Conservation (phyloP, 2,113 vertebrate species). For the Elephas maximus region DNA sequence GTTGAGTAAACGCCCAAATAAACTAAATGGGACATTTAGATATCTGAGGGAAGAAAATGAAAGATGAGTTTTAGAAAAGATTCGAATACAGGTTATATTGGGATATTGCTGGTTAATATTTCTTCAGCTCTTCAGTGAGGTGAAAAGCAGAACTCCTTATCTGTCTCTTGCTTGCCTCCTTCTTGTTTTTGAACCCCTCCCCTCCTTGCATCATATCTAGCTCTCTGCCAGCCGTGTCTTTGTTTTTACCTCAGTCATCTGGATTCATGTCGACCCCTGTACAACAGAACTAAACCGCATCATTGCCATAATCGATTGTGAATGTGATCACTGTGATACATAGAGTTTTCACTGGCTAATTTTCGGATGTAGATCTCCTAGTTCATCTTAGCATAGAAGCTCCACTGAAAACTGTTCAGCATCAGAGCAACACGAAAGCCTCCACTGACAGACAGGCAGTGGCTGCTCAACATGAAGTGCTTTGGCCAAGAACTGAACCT, state of each 20-base stretch:
- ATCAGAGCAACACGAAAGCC: not conserved
- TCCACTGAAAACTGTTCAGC: not conserved
- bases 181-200: not conserved
- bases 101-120: not conserved
- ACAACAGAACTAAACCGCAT: not conserved
- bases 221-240: not conserved
- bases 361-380: not conserved
- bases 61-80: not conserved
- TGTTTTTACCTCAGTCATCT: not conserved
- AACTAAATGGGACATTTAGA: not conserved
- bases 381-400: not conserved
- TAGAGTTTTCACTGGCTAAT: not conserved
- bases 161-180: fast-evolving
- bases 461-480: not conserved
- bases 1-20: not conserved
- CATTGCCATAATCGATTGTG: not conserved
- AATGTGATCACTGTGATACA: not conserved
- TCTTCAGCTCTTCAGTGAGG: not conserved
- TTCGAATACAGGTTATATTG: not conserved
- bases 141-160: not conserved
- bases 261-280: not conserved
- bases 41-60: not conserved
- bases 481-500: not conserved
- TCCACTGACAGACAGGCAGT: not conserved
- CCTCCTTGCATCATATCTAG: not conserved